A percentile compares a stretch with the other conserved stretches of the same genome.
These are phyloP conservation scores for Formica aserva DNA, from an alignment of 2,888 invertebrate species.

Conservation along the genomic window DNA sequence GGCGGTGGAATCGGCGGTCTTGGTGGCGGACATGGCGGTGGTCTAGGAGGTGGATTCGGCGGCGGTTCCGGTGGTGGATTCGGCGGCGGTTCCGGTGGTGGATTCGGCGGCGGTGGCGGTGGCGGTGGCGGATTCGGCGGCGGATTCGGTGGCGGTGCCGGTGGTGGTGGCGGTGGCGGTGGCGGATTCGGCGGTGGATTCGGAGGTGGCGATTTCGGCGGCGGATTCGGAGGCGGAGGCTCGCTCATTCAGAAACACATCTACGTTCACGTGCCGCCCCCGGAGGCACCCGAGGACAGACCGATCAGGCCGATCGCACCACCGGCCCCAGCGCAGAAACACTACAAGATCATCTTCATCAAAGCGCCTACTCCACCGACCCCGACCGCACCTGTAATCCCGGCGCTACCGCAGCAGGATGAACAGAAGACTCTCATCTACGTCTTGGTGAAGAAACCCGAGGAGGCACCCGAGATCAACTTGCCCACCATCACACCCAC, in stretches of 20 bases:
- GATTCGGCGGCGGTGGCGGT: constrained; percentile 67
- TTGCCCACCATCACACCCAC: constrained; percentile 93
- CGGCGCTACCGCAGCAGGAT: constrained; percentile 91
- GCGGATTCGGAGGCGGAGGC: constrained; percentile 84
- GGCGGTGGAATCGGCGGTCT: constrained; percentile 77
- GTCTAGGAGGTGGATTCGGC: constrained; percentile 78
- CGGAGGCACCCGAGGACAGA: constrained; percentile 91
- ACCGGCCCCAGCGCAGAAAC: constrained; percentile 92
- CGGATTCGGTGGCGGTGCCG: constrained; percentile 69
- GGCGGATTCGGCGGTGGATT: constrained; percentile 68
- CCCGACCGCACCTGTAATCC: constrained; percentile 93
- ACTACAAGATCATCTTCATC: constrained; percentile 97
- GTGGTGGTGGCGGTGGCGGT: constrained; percentile 69
- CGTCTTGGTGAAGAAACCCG: constrained; percentile 95
- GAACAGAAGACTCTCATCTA: constrained; percentile 96
- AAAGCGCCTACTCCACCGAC: constrained; percentile 95
- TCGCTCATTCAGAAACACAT: constrained; percentile 94
- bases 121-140: constrained; percentile 64
- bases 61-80: constrained; percentile 66
- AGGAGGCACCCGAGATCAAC: constrained; percentile 93
- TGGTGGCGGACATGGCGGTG: constrained; percentile 77
- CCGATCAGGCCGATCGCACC: constrained; percentile 89
- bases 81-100: constrained; percentile 67
- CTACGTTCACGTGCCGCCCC: constrained; percentile 96
- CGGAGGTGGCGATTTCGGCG: constrained; percentile 65